Evolutionary conservation across 2,888 invertebrate genomes (phyloP), one percentile per base, ranked within the genome.

Genomic region (Synanthedon andrenaeformis): DNA sequence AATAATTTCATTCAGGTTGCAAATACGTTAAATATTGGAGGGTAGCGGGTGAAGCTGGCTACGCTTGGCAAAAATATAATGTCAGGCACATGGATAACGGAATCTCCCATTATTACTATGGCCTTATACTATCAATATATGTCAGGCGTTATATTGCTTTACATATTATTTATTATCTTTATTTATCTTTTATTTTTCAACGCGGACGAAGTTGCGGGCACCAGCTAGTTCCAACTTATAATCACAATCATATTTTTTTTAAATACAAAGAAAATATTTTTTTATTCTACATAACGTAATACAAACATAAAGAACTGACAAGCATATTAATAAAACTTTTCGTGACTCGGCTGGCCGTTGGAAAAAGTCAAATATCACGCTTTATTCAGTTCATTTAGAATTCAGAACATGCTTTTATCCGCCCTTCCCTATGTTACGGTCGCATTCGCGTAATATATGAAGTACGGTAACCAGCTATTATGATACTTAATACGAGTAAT

Each of bases 311-410:
- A 62, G 63, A 62, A 67, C 66, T 69, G 68, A 68, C 67, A 69
- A 67, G 66, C 64, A 62, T 64, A 70, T 71, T 67, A 63, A 67
- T 72, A 72, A 69, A 67, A 68, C 62, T 69, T 69, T 67, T 62
- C 64, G 65, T 64, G 62, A 60, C 62, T 52, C 52, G 13, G 19
- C 42, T 62, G 64, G 59, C 66, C 68, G 64, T 60, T 59, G 59
- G 58, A 56, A 51, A 61, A 68, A 66, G 64, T 72, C 69, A 71
- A 70, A 76, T 72, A 70, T 69, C 62, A 68, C 63, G 62, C 62
- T 66, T 68, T 70, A 67, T 70, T 66, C 67, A 67, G 64, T 70
- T 75, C 76, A 76, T 79, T 76, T 67, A 64, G 62, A 63, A 81
- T 81, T 79, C 79, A 64, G 66, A 62, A 63, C 76, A 70, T 72